Base-by-base conservation (phyloP, 2,113 vertebrate species). In the Colaptes auratus region DNA sequence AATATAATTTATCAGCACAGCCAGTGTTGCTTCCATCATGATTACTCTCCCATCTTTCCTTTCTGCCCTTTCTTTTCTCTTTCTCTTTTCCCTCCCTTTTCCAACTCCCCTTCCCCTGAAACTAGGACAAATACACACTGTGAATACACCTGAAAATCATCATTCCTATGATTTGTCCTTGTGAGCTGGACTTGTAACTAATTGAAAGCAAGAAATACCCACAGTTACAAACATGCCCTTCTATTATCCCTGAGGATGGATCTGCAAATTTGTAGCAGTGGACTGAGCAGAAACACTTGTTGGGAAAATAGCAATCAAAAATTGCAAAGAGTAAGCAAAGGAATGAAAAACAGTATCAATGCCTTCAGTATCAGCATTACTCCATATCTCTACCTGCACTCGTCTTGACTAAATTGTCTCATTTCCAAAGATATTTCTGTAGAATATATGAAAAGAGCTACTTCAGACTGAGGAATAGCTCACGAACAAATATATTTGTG, bases 391-490 rank as follows among this genome's bases (percentile, higher is more conserved):
- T 64, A 28, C 4, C 10, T 3, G 3, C 2, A 31, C 8, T 25
- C 31, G 10, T 25, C 24, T 19, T 53, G 6, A 65, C 10, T 52
- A 10, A 4, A 20, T 3, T 44, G 15, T 35, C 20, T 50, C 4
- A 30, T 59, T 93, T 81, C 56, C 46, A 52, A 60, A 48, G 13
- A 15, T 11, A 82, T 13, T 44, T 81, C 7, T 84, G 5, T 9
- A 24, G 7, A 10, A 8, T 23, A 20, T 19, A 19, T 31, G 21
- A 46, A 65, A 65, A 66, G 15, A 66, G 35, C 21, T 61, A 15
- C 15, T 76, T 33, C 19, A 72, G 7, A 5, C 39, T 55, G 7
- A 80, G 11, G 9, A 74, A 50, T 0, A 0, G 3, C 12, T 6
- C 10, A 3, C 53, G 25, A 73, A 44, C 56, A 8, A 53, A 72